phyloP scores from a whole-genome alignment of 2,113 vertebrate species.

The Lucifuga dentata region DNA sequence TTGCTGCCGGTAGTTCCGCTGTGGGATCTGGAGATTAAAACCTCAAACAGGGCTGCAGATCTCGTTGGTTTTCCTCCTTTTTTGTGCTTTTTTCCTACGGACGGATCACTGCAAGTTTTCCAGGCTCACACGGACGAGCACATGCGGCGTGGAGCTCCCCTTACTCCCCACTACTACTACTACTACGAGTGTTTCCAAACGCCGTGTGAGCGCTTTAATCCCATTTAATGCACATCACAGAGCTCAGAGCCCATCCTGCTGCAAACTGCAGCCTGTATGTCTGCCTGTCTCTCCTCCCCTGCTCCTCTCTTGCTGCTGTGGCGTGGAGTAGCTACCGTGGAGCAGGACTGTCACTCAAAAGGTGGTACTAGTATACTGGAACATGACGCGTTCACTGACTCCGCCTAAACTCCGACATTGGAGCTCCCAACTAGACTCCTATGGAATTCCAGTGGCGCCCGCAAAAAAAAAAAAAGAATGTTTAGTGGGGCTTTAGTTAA shows the following conservation, averaged over 20 bases:
- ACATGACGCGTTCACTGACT: constrained; percentile 56
- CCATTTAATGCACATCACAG: constrained; percentile 49
- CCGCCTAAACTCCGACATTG: constrained; percentile 15
- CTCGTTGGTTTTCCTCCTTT: not conserved
- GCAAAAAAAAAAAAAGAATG: too few species aligned
- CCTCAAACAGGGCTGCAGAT: not conserved
- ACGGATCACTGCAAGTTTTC: constrained; percentile 51
- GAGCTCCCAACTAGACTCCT: not conserved
- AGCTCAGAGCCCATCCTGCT: constrained; percentile 25
- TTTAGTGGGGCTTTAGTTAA: too few species aligned
- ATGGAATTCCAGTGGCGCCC: too few species aligned
- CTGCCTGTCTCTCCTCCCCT: constrained; percentile 26
- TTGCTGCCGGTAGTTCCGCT: constrained; percentile 4
- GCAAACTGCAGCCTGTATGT: constrained; percentile 22
- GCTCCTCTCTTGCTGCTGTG: constrained; percentile 35
- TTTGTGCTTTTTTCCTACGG: not conserved
- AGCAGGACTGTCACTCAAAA: constrained; percentile 74
- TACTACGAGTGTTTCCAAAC: constrained; percentile 43
- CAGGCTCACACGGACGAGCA: constrained; percentile 45
- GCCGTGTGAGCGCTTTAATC: constrained; percentile 66
- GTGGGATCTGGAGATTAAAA: constrained; percentile 8
- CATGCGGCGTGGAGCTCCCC: constrained; percentile 63
- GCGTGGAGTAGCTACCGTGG: constrained; percentile 65
- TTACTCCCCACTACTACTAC: constrained; percentile 27
- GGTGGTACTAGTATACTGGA: constrained; percentile 54